Evolutionary conservation across 1,140 invertebrate genomes (phyloP).

Genomic region (Bombus soroeensis): DNA sequence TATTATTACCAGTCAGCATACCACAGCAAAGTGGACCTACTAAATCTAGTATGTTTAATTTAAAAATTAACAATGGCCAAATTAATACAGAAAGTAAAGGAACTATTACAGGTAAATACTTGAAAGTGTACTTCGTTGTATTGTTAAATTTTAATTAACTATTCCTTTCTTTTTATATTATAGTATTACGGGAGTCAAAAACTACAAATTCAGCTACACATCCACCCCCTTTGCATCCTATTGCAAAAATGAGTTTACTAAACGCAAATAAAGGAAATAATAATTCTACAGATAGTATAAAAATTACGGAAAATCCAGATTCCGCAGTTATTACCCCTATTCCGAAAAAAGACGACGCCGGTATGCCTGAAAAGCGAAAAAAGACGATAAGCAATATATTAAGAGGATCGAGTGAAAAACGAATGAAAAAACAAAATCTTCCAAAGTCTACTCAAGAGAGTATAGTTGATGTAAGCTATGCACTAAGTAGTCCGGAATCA

Average conservation of each 20-base stretch:
- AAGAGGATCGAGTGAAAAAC: constrained; percentile 75
- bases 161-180: constrained; percentile 55
- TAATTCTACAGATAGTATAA: constrained; percentile 77
- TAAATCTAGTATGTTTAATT: constrained; percentile 83
- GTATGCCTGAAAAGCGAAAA: constrained; percentile 76
- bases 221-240: constrained; percentile 80
- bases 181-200: constrained; percentile 81
- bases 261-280: constrained; percentile 70
- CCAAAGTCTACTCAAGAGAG: constrained; percentile 76
- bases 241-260: constrained; percentile 79
- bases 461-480: constrained; percentile 73
- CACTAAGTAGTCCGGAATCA: constrained; percentile 77
- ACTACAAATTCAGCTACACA: constrained; percentile 76
- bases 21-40: constrained; percentile 74
- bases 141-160: constrained; percentile 16
- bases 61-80: constrained; percentile 84
- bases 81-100: constrained; percentile 81
- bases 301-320: constrained; percentile 81
- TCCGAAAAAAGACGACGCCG: constrained; percentile 76
- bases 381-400: constrained; percentile 81
- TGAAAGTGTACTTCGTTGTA: constrained; percentile 1
- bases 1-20: constrained; percentile 82
- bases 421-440: constrained; percentile 76
- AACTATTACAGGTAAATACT: constrained; percentile 80
- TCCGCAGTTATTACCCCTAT: constrained; percentile 81